Evolutionary conservation across 1,140 invertebrate species (phyloP), one percentile per base, ranked within the genome.

Genomic region (Drosophila arizonae): DNA sequence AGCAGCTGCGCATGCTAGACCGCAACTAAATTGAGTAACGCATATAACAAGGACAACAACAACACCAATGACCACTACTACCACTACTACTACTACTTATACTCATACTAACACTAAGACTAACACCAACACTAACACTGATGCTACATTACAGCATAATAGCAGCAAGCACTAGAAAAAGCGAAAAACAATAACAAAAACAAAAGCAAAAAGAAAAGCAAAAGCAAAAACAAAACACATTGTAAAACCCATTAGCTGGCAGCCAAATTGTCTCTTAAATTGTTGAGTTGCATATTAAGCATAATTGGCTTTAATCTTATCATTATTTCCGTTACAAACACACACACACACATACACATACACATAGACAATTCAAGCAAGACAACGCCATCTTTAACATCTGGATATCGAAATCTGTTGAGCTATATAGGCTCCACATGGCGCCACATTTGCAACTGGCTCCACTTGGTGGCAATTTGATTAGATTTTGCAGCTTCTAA

Each of bases 401-500:
- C 15, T 11, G 21, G 24, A 50, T 13, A 9, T 45, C 41, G 3
- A 21, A 36, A 39, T 54, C 21, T 13, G n/a, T 28, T 26, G 21
- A 10, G 15, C 13, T 24, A n/a, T 8, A 30, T 28, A 17, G 21
- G 48, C 24, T 6, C 13, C 3, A 54, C 30, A 52, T 30, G 36
- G 28, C 11, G 50, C 50, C 50, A 54, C 52, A 55, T 55, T 21
- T 43, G 55, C 36, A 57, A 43, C 36, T 10, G 36, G 36, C 17
- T 9, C 28, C 15, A 26, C 21, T 30, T 13, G 51, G 39, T 36
- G 54, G 43, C 45, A 72, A 81, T 79, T 84, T 81, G 68, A 82
- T 84, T 82, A 76, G 66, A 84, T 79, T 72, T 76, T 46, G 24
- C 46, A 46, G 64, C 62, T 39, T 76, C 63, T 79, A 82, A 84